These are phyloP conservation scores for Pemphigus obesinymphae DNA, from an alignment of 1,140 invertebrate genomes.

Conservation along the genomic window DNA sequence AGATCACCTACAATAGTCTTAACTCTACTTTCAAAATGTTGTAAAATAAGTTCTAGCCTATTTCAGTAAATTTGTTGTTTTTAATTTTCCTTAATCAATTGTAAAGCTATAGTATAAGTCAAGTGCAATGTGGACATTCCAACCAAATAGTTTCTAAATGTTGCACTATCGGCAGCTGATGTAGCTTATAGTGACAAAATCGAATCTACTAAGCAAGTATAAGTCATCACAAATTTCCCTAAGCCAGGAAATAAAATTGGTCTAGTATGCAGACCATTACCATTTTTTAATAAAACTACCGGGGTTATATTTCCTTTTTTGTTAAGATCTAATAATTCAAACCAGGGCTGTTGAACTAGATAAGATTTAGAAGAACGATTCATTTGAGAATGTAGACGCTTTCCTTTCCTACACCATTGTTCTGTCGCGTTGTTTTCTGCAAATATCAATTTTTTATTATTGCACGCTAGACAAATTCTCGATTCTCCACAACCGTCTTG, in stretches of 20 bases:
- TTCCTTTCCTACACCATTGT: background rate
- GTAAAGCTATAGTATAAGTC: background rate
- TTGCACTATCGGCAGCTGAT: background rate
- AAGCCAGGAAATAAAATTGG: constrained; percentile 3
- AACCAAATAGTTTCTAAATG: background rate
- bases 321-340: background rate
- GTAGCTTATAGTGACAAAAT: background rate
- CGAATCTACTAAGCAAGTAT: background rate
- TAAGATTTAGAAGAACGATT: background rate
- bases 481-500: background rate
- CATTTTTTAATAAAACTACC: background rate
- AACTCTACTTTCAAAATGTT: too few species aligned
- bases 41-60: too few species aligned
- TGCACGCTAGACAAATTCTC: background rate
- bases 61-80: too few species aligned
- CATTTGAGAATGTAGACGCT: background rate
- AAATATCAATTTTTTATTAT: background rate
- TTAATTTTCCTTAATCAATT: too few species aligned
- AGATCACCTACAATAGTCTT: background rate
- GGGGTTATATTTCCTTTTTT: background rate
- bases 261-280: background rate
- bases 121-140: background rate
- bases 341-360: background rate
- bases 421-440: background rate
- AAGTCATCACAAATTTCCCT: background rate